phyloP scores from a whole-genome alignment of 92 coral and sea anemone species.

The Virgularia gustaviana region DNA sequence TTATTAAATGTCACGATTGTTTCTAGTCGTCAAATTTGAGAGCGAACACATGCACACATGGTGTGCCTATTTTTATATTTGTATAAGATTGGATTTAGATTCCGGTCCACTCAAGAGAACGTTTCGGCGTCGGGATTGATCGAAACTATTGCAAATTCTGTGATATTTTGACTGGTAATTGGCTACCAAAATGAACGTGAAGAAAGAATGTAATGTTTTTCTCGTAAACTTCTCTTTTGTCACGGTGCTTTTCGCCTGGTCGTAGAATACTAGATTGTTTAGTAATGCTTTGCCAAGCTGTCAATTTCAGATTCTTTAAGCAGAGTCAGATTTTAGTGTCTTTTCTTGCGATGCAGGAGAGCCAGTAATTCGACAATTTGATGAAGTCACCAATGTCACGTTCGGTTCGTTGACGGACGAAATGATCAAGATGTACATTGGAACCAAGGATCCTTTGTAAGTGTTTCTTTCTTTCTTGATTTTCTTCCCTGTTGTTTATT shows the following conservation, averaged over 20 bases:
- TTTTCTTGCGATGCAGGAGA: background rate
- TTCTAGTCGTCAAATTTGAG: too few relatives aligned
- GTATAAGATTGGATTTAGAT: too few relatives aligned
- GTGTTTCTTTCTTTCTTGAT: slow-evolving; percentile 21
- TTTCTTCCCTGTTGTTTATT: background rate
- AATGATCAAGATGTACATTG: slow-evolving; percentile 73
- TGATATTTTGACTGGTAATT: background rate
- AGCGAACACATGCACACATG: too few relatives aligned
- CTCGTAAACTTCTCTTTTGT: slow-evolving; percentile 46
- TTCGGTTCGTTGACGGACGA: slow-evolving; percentile 83
- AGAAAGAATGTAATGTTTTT: too few relatives aligned
- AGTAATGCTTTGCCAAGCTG: too few relatives aligned
- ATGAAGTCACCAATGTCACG: slow-evolving; percentile 79
- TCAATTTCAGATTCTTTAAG: too few relatives aligned
- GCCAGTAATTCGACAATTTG: slow-evolving; percentile 62
- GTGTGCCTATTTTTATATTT: too few relatives aligned
- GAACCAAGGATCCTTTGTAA: slow-evolving; percentile 93
- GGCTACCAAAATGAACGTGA: too few relatives aligned
- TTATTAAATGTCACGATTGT: too few relatives aligned
- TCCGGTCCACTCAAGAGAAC: background rate
- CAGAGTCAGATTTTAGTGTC: background rate
- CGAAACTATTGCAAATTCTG: too few relatives aligned
- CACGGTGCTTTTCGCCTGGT: background rate
- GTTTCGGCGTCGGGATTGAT: too few relatives aligned
- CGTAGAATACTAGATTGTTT: too few relatives aligned